A percentile compares a stretch with the other conserved stretches of the same genome.
These are phyloP conservation scores for Bruchidius siliquastri DNA, from an alignment of 2,888 invertebrate genomes.

Conservation along the genomic window DNA sequence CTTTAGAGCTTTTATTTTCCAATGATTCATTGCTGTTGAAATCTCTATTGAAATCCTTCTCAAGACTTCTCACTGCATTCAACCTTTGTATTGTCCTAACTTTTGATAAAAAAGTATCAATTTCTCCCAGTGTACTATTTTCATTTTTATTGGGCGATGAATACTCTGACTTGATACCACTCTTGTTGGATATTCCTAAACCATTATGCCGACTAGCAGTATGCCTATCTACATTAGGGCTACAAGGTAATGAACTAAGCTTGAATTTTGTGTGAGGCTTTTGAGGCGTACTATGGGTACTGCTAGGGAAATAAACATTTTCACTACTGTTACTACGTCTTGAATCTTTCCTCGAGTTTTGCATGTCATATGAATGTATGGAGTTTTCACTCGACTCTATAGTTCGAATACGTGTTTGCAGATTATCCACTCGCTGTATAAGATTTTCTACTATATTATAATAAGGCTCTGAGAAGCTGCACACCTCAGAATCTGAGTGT, in stretches of 20 bases:
- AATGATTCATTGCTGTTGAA: not conserved
- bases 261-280: conserved; percentile 38
- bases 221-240: conserved; percentile 31
- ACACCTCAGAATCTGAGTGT: conserved; percentile 45
- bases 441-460: conserved; percentile 58
- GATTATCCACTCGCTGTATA: conserved; percentile 59
- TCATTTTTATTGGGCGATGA: conserved; percentile 15
- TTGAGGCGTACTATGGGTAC: conserved; percentile 40
- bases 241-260: conserved; percentile 38
- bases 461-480: conserved; percentile 49
- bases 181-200: conserved; percentile 1
- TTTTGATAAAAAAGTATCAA: conserved; percentile 42
- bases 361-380: conserved; percentile 16
- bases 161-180: not conserved
- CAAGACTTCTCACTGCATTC: conserved; percentile 33
- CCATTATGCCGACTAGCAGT: conserved; percentile 17
- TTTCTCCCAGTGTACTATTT: conserved; percentile 31
- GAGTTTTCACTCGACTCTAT: conserved; percentile 47
- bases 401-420: conserved; percentile 49
- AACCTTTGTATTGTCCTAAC: conserved; percentile 37
- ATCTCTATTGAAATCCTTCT: conserved; percentile 26
- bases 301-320: conserved; percentile 34
- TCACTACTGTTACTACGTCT: conserved; percentile 28
- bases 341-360: conserved; percentile 18
- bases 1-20: not conserved